phyloP scores from a whole-genome alignment of 2,888 invertebrate species.

The Chironomus tentans region DNA sequence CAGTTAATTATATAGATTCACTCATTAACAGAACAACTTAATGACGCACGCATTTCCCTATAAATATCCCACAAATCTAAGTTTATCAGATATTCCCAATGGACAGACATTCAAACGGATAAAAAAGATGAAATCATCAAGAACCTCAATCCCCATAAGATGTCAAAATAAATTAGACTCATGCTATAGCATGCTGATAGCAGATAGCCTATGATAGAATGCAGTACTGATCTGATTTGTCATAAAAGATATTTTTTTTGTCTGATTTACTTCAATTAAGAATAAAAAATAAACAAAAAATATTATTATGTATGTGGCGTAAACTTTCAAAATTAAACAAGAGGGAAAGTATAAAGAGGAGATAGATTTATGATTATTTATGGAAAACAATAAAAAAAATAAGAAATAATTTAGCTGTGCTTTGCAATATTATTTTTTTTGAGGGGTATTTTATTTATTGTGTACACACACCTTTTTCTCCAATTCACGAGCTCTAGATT shows the following conservation, averaged over 20 bases:
- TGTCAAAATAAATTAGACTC: no score
- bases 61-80: no score
- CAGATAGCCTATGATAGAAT: slow-evolving; percentile 29
- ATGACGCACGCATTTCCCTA: no score
- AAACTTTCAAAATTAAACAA: neutral
- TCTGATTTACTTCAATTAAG: no score
- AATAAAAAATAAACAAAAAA: no score
- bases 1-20: no score
- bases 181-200: slow-evolving; percentile 1
- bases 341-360: neutral
- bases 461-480: slow-evolving; percentile 68
- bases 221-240: neutral
- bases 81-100: no score
- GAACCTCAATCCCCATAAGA: neutral
- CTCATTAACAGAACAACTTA: no score
- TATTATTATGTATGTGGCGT: no score
- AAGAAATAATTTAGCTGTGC: neutral
- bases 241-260: slow-evolving; percentile 2
- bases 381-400: neutral
- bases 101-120: no score
- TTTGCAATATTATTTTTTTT: neutral
- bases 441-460: neutral
- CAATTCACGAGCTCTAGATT: slow-evolving; percentile 77
- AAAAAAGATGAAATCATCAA: no score
- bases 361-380: neutral